phyloP scores from a whole-genome alignment of 2,113 vertebrate genomes.

The Alectura lathami region DNA sequence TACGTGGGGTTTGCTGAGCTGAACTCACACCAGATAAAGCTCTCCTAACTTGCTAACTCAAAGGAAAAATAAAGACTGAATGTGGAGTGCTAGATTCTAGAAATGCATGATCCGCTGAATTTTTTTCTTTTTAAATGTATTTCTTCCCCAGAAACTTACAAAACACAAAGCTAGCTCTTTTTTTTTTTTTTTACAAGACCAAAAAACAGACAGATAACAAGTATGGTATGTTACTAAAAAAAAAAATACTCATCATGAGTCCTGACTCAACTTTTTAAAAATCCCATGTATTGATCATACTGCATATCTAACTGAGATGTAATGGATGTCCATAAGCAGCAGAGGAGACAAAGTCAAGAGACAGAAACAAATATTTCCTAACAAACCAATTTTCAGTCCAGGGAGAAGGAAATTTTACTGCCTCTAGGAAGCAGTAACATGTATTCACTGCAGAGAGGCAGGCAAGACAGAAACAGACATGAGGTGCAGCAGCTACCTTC shows the following conservation, averaged over 20 bases:
- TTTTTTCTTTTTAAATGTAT: not conserved
- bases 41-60: not conserved
- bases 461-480: not conserved
- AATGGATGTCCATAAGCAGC: not conserved
- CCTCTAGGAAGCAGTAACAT: not conserved
- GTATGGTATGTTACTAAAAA: not conserved
- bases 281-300: not conserved
- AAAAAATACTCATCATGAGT: not conserved
- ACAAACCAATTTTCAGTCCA: not conserved
- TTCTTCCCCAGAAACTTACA: not conserved
- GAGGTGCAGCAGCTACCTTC: not conserved
- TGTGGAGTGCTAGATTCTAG: not conserved
- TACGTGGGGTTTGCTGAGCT: not conserved
- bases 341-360: not conserved
- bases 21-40: not conserved
- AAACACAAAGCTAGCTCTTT: not conserved
- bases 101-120: not conserved
- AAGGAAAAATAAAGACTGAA: not conserved
- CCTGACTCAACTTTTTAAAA: not conserved
- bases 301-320: not conserved
- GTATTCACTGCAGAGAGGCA: not conserved
- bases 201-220: not conserved
- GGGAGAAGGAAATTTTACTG: not conserved
- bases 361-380: not conserved
- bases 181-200: not conserved